Evolutionary conservation across 1,140 invertebrate species (phyloP), one percentile per base, ranked within the genome.

Genomic region (Penaeus japonicus): DNA sequence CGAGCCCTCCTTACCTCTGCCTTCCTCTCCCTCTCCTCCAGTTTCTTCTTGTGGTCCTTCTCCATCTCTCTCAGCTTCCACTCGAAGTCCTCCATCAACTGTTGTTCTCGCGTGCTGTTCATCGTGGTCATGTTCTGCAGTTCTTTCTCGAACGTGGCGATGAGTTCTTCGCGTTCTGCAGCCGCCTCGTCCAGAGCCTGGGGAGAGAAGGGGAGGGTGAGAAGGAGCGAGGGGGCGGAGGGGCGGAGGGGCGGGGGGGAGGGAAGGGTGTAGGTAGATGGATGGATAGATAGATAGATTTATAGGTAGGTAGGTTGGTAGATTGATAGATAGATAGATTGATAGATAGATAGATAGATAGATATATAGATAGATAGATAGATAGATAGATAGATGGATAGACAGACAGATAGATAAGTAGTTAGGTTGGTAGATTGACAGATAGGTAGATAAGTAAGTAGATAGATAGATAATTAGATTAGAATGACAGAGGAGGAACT

Each of bases 11-110:
- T 91, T 94, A 94, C 39, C 92, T 91, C 24, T 90, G 92, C 84
- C 92, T 92, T 90, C 93, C 94, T 91, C 92, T 93, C 90, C 81
- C 92, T 92, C 70, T 94, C 94, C 79, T 94, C 94, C 22, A 95
- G 89, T 90, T 94, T 94, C 90, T 94, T 93, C 91, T 95, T 95
- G 90, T 94, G 95, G 24, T 92, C 92, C 84, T 94, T 93, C 91
- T 95, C 94, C 87, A 95, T 94, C 92, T 95, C 94, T 65, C 95
- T 91, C 54, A 95, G 91, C 91, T 95, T 95, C 94, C 95, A 95
- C 92, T 95, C 95, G 89, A 95, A 95, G 91, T 95, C 95, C 81
- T 95, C 94, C 91, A 95, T 92, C 27, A 95, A 91, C 90, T 94
- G 93, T 84, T 95, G 94, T 91, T 95, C 95, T 85, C 94, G 93